Evolutionary conservation across 2,888 invertebrate species (phyloP).

Genomic region (Halocaridina rubra): DNA sequence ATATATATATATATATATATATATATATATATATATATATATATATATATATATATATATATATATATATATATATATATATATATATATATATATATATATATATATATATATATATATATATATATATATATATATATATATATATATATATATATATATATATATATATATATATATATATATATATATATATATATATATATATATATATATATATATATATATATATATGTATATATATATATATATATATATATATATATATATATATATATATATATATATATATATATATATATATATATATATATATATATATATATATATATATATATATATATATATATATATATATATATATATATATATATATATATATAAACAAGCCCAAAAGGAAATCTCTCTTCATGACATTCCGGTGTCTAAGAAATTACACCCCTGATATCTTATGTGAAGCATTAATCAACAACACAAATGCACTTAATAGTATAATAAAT

Average conservation of each 20-base stretch:
- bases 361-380: too few relatives aligned
- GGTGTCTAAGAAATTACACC: too few relatives aligned
- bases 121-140: background rate
- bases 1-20: constrained; percentile 1
- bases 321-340: background rate
- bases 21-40: background rate
- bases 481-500: too few relatives aligned
- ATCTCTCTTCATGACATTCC: too few relatives aligned
- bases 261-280: background rate
- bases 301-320: background rate
- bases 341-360: too few relatives aligned
- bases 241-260: background rate
- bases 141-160: background rate
- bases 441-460: too few relatives aligned
- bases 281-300: background rate
- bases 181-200: background rate
- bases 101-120: too few relatives aligned
- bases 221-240: background rate
- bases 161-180: background rate
- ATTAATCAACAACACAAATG: too few relatives aligned
- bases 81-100: too few relatives aligned
- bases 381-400: too few relatives aligned
- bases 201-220: background rate
- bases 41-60: too few relatives aligned
- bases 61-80: too few relatives aligned